Evolutionary conservation across 2,113 vertebrate species (phyloP), one percentile per base, ranked within the genome.

Genomic region (Vulpes vulpes): DNA sequence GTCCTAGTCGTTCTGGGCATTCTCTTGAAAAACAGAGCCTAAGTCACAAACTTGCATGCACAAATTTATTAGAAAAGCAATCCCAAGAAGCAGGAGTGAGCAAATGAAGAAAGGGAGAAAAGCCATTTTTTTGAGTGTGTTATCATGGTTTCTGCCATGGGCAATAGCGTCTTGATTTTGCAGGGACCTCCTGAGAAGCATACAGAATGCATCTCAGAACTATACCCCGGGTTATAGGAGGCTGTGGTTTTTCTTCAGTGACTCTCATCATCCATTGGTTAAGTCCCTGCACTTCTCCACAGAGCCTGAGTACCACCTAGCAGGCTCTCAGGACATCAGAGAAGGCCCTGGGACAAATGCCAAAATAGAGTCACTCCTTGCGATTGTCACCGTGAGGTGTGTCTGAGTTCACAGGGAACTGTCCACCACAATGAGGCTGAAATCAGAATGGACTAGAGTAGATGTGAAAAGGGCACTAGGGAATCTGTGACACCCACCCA

Each of bases 271-370:
- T 60, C 55, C 59, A 8, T 51, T 43, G 64, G 27, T 53, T 81
- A 62, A 43, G 53, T 81, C 51, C 25, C 59, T 92, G 25, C 17
- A 30, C 10, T 84, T 73, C 55, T 74, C 59, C 32, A 59, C 59
- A 81, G 87, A 84, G 73, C 65, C 35, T 38, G 71, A 30, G 79
- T 94, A 84, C 71, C 88, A 32, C 27, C 83, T 51, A 89, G 83
- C 83, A 94, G 91, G 22, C 65, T 85, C 51, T 38, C 8, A 1
- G 57, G 20, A 51, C 23, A 32, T 55, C 59, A 27, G 84, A 89
- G 59, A 76, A 30, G 57, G 32, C 19, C 22, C 91, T 14, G 51
- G 35, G 53, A 57, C 59, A 62, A 43, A 62, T 11, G 35, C 32
- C 32, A 62, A 94, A 88, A 73, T 5, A 20, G 9, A 57, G 19